Evolutionary conservation across 2,113 vertebrate species (phyloP).

Genomic region (Nannobrachium achirus): DNA sequence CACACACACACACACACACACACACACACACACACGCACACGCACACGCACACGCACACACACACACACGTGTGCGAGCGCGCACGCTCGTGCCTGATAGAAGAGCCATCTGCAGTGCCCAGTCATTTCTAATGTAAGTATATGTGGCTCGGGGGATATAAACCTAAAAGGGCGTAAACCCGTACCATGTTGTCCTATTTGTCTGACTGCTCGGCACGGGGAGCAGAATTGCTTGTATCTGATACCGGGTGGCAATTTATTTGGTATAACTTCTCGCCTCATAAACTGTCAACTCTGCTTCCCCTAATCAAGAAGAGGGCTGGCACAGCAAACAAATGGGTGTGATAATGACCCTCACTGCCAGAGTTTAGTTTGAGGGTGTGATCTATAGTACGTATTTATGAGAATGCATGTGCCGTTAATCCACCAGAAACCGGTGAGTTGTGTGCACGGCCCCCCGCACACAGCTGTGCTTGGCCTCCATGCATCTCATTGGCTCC

Average conservation of each 20-base stretch:
- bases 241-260: slow-evolving; percentile 59
- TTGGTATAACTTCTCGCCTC: slow-evolving; percentile 64
- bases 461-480: slow-evolving; percentile 13
- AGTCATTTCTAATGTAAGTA: slow-evolving; percentile 23
- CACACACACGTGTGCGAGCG: not conserved
- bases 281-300: slow-evolving; percentile 63
- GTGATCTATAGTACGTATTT: slow-evolving; percentile 59
- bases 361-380: slow-evolving; percentile 45
- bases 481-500: slow-evolving; percentile 43
- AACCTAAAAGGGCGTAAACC: slow-evolving; percentile 37
- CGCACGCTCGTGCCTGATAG: not conserved
- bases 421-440: slow-evolving; percentile 39
- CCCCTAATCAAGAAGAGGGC: slow-evolving; percentile 53
- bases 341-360: slow-evolving; percentile 50
- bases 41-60: slow-evolving; percentile 5
- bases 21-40: not conserved
- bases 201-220: slow-evolving; percentile 46
- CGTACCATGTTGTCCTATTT: slow-evolving; percentile 42
- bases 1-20: not conserved
- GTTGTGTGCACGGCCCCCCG: slow-evolving; percentile 34
- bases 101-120: not conserved
- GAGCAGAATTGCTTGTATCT: slow-evolving; percentile 55
- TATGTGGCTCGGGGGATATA: slow-evolving; percentile 30
- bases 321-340: slow-evolving; percentile 61
- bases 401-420: slow-evolving; percentile 37